A percentile compares a stretch with the other conserved stretches of the same genome.
Conservation (phyloP, 2,888 invertebrate genomes). For the Nowickia ferox region DNA sequence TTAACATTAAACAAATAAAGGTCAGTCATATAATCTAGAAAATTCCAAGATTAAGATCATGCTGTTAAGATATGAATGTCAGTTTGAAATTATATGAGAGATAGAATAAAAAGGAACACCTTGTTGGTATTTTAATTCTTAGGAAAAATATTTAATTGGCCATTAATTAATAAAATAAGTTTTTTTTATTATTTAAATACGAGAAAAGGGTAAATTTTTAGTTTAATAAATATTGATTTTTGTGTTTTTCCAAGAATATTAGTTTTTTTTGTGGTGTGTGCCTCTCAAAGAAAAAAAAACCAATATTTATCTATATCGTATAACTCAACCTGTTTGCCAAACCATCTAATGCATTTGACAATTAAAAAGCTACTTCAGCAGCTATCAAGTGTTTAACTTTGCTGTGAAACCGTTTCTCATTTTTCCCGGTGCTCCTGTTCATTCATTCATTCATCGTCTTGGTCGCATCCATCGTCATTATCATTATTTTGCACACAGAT, state of each 20-base stretch:
- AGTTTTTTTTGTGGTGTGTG: neutral
- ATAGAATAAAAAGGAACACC: conserved; percentile 38
- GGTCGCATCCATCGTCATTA: neutral
- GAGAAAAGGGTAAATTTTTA: conserved; percentile 40
- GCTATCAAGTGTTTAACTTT: conserved; percentile 77
- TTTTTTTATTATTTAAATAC: neutral
- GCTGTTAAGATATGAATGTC: conserved; percentile 23
- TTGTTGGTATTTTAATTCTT: conserved; percentile 30
- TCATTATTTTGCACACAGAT: conserved; percentile 53
- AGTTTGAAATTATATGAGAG: neutral
- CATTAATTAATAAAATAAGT: conserved; percentile 63
- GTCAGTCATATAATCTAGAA: conserved; percentile 18
- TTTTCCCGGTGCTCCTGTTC: conserved; percentile 13
- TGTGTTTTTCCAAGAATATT: conserved; percentile 33
- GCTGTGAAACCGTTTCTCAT: conserved; percentile 57
- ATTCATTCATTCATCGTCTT: conserved; percentile 1
- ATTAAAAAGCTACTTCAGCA: conserved; percentile 81
- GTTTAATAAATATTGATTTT: conserved; percentile 66
- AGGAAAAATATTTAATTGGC: conserved; percentile 64
- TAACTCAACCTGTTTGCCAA: conserved; percentile 68
- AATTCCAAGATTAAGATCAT: conserved; percentile 39
- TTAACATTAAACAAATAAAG: conserved; percentile 9
- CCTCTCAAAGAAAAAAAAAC: neutral
- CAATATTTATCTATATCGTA: conserved; percentile 54
- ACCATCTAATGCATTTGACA: conserved; percentile 76